Evolutionary conservation across 1,140 invertebrate genomes (phyloP), one percentile per base, ranked within the genome.

Genomic region (Copidosoma floridanum): DNA sequence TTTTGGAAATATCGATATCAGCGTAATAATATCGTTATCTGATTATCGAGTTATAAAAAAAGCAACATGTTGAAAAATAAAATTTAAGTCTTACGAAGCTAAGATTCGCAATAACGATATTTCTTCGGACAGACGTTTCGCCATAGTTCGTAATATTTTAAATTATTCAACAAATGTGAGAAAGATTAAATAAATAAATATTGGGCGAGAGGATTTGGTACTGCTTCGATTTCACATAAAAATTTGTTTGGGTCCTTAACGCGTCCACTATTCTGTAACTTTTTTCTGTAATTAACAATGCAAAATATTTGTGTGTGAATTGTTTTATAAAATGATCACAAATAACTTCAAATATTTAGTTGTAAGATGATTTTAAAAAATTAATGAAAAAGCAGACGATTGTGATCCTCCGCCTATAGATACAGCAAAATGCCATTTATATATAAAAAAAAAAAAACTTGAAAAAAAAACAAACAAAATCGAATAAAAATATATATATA

Each of bases 81-180:
- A 37, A 53, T 46, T 60, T 7, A 43, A 44, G 50, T 63, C 56
- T 54, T 55, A 61, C 63, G 63, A 56, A 60, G 43, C 16, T 40
- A 52, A 41, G 44, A 16, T 64, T 65, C 62, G 47, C 64, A 58
- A 38, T 66, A 60, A 37, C 40, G 62, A 64, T 64, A 57, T 68
- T 70, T 71, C 69, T 65, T 71, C 63, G 63, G 44, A 65, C 69
- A 66, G 64, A 68, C 66, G 47, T 66, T 61, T 65, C 62, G 67
- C 64, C 53, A 66, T 70, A 67, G 68, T 67, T 70, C 65, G 50
- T 71, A 71, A 70, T 67, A 71, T 62, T 70, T 71, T 70, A 68
- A 68, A 68, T 68, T 65, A 68, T 67, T 55, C 67, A 67, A 52
- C 59, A 61, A 44, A 61, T 61, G 58, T 37, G 52, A 55, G 44